Evolutionary conservation across 1,140 invertebrate genomes (phyloP).

Genomic region (Idris sp.): DNA sequence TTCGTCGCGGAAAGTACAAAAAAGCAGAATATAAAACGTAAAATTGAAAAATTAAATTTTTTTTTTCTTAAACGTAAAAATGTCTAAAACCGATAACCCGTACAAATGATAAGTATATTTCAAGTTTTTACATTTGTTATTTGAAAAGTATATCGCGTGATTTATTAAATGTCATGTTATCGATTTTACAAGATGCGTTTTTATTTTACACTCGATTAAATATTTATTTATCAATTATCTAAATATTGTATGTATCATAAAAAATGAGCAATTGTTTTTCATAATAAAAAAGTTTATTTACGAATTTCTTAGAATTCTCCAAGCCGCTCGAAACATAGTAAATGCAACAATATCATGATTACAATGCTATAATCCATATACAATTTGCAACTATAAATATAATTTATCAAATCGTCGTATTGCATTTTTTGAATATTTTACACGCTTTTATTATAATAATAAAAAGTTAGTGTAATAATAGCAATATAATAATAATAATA

Average conservation of each 20-base stretch:
- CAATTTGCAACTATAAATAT: slow-evolving; percentile 48
- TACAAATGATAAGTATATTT: slow-evolving; percentile 23
- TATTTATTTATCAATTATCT: too few relatives aligned
- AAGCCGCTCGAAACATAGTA: slow-evolving; percentile 46
- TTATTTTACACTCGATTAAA: too few relatives aligned
- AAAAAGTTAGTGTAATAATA: too few relatives aligned
- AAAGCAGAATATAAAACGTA: too few relatives aligned
- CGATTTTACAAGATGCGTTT: too few relatives aligned
- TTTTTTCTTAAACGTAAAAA: too few relatives aligned
- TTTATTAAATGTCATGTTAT: slow-evolving; percentile 9
- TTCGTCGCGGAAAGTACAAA: too few relatives aligned
- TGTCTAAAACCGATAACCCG: slow-evolving; percentile 9
- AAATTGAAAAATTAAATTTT: too few relatives aligned
- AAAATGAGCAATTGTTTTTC: too few relatives aligned
- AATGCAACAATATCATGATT: slow-evolving; percentile 57
- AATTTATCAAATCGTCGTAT: slow-evolving; percentile 49
- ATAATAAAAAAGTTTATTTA: slow-evolving; percentile 58
- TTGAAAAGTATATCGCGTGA: slow-evolving; percentile 19
- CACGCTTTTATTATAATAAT: slow-evolving; percentile 24
- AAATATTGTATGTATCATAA: too few relatives aligned
- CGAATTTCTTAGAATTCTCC: slow-evolving; percentile 40
- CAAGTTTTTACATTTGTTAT: slow-evolving; percentile 38
- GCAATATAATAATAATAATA: slow-evolving; percentile 10
- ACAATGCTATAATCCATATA: slow-evolving; percentile 40
- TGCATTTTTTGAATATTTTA: slow-evolving; percentile 40